Conservation (phyloP, 2,888 invertebrate species). For the Artemia sinica region DNA sequence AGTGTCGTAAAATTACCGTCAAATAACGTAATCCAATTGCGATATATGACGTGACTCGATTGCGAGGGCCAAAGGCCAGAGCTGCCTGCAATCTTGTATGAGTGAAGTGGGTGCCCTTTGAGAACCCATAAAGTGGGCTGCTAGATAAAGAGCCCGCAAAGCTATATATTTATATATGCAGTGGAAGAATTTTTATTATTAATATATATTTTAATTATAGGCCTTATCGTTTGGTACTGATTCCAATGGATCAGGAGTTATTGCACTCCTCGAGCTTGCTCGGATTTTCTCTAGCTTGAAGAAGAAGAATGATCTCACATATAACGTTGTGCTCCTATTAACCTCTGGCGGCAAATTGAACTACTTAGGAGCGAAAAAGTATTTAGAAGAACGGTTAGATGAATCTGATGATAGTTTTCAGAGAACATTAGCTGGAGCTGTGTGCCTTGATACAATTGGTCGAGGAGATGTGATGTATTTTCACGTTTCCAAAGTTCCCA, state of each 20-base stretch:
- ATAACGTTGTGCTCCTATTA: conserved; percentile 62
- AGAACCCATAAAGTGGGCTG: too few species aligned
- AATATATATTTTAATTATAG: conserved; percentile 34
- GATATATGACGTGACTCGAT: too few species aligned
- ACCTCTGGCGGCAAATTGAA: conserved; percentile 82
- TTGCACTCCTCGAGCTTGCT: conserved; percentile 66
- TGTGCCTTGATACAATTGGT: conserved; percentile 58
- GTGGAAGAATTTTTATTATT: too few species aligned
- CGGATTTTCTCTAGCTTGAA: conserved; percentile 66
- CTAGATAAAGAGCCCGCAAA: too few species aligned
- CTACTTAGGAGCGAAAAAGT: conserved; percentile 86
- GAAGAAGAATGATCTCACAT: conserved; percentile 40
- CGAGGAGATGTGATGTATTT: conserved; percentile 54
- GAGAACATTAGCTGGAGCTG: conserved; percentile 47
- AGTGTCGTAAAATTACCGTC: too few species aligned
- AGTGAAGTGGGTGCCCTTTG: too few species aligned
- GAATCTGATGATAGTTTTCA: conserved; percentile 48
- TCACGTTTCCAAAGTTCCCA: conserved; percentile 92
- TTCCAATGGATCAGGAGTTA: conserved; percentile 78
- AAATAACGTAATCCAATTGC: too few species aligned
- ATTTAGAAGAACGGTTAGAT: conserved; percentile 83
- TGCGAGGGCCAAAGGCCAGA: too few species aligned
- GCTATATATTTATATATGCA: too few species aligned
- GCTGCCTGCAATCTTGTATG: too few species aligned
- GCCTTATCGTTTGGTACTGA: conserved; percentile 74